Evolutionary conservation across 2,113 vertebrate genomes (phyloP), one percentile per base, ranked within the genome.

Genomic region (Terrapene triunguis): DNA sequence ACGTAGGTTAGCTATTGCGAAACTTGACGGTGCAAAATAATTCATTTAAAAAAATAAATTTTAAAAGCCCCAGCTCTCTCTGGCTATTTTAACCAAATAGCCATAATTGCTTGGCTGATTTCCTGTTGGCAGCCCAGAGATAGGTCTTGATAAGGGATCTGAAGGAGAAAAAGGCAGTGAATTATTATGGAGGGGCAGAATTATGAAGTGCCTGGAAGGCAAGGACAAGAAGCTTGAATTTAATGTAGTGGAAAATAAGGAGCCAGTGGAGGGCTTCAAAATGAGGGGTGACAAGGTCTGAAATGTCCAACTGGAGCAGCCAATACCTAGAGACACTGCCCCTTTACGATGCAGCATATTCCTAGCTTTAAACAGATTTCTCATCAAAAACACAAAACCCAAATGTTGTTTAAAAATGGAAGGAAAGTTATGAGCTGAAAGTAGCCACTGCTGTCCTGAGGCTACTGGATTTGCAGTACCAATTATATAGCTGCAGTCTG

Each of bases 401-500:
- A 88, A 85, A 87, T 51, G 62, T 2, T 82, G 82, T 7, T 76
- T 53, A 0, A 1, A 92, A 95, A 89, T 1, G 87, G 42, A 82
- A 89, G 72, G 53, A 89, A 74, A 80, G 90, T 69, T 3, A 62
- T 38, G 69, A 94, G 12, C 80, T 91, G 38, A 82, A 85, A 94
- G 11, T 59, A 95, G 89, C 93, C 6, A 8, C 1, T 89, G 48
- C 50, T 92, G 69, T 82, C 57, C n/a, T 54, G 38, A 89, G 65
- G 92, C 85, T 88, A 62, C 80, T 74, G 78, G 91, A 93, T 93
- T 90, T 88, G 19, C 89, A 92, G 72, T 42, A 90, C 53, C 89
- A 94, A 96, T 93, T 95, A 95, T n/a, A 59, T 91, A 48, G 8
- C 54, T 90, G 82, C 90, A 95, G 47, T 80, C 93, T 91, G 80